Evolutionary conservation across 35 echinoderm and acorn worm genomes (phyloP).

Genomic region (Heliocidaris erythrogramma): DNA sequence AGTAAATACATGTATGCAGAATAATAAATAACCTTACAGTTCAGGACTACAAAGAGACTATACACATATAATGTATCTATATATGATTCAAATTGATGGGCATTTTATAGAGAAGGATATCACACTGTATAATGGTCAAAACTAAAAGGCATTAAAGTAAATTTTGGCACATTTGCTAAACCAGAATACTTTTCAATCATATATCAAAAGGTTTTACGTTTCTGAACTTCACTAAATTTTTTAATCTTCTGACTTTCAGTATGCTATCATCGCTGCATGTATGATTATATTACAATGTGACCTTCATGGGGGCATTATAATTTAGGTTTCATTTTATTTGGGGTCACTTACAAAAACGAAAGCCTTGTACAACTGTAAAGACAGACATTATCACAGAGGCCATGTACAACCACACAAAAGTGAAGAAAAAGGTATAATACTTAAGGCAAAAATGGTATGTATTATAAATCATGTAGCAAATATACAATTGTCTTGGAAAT

Average conservation of each 20-base stretch:
- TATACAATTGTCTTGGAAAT: slow-evolving; percentile 5
- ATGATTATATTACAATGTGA: too few species aligned
- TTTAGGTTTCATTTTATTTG: not conserved
- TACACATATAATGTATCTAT: not conserved
- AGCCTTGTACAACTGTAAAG: not conserved
- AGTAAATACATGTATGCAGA: not conserved
- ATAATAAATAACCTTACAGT: not conserved
- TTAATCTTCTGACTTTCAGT: too few species aligned
- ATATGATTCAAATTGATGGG: not conserved
- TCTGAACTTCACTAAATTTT: too few species aligned
- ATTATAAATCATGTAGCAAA: slow-evolving; percentile 3
- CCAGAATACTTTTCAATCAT: not conserved
- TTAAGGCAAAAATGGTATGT: slow-evolving; percentile 18
- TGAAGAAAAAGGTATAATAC: not conserved
- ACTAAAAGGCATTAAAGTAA: not conserved
- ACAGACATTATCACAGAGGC: not conserved
- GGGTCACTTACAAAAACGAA: not conserved
- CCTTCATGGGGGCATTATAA: not conserved
- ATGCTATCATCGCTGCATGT: too few species aligned
- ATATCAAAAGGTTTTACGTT: not conserved
- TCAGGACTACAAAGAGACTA: not conserved
- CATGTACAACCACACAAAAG: not conserved
- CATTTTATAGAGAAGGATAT: not conserved
- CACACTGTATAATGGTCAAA: not conserved
- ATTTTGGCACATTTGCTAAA: slow-evolving; percentile 4